Percentiles rank a stretch among this genome's conserved stretches.
Evolutionary conservation across 2,113 vertebrate species (phyloP).

Genomic region (Psophia crepitans): DNA sequence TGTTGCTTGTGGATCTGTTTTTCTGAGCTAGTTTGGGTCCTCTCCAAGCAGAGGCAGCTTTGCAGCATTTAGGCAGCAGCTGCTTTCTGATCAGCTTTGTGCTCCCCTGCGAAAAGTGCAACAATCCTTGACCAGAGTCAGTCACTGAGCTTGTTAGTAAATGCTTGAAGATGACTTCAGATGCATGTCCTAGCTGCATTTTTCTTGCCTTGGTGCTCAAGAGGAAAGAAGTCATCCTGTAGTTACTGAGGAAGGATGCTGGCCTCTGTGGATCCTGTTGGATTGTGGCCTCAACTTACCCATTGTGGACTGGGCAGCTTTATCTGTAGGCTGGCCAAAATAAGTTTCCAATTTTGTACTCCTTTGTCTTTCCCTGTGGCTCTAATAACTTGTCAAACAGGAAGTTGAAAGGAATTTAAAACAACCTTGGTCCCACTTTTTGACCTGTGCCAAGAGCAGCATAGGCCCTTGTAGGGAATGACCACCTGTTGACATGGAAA

Average conservation of each 20-base stretch:
- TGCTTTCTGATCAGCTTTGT: background rate
- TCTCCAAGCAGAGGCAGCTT: background rate
- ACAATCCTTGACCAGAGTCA: background rate
- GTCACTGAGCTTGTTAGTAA: background rate
- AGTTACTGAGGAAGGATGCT: background rate
- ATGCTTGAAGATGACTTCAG: background rate
- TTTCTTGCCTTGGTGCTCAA: background rate
- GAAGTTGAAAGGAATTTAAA: background rate
- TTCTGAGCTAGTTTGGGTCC: background rate
- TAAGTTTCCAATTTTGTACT: background rate
- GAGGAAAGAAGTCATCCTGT: background rate
- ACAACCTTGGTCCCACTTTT: background rate
- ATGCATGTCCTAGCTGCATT: background rate
- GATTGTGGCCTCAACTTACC: background rate
- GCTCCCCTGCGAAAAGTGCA: background rate
- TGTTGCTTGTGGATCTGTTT: background rate
- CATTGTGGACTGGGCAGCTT: background rate
- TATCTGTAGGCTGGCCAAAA: background rate
- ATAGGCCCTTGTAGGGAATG: background rate
- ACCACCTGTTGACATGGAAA: background rate
- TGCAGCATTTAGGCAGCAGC: background rate
- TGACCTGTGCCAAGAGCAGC: background rate
- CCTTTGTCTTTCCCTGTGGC: background rate
- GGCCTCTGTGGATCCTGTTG: background rate
- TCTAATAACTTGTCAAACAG: background rate